A percentile compares a stretch with the other conserved stretches of the same genome.
Conservation (phyloP, 2,888 invertebrate genomes). For the Pedicia rivosa region DNA sequence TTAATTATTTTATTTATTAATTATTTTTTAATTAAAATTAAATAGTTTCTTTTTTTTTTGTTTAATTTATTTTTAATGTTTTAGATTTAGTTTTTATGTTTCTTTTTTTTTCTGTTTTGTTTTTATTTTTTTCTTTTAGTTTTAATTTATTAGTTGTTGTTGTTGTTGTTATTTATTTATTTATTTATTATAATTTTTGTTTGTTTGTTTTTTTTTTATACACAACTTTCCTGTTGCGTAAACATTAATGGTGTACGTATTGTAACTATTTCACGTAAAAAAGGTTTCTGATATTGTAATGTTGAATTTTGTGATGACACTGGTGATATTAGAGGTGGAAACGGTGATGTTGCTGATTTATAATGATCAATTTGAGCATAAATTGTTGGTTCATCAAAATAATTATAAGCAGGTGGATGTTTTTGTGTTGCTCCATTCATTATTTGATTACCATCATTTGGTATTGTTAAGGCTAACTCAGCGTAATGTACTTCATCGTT, state of each 20-base stretch:
- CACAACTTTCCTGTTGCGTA: constrained; percentile 50
- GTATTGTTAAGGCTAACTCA: constrained; percentile 21
- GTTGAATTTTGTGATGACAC: constrained; percentile 25
- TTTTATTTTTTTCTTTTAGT: background rate
- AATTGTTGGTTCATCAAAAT: constrained; percentile 48
- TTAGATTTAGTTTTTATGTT: background rate
- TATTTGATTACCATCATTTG: constrained; percentile 13
- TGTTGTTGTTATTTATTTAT: constrained; percentile 2
- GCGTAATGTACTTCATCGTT: constrained; percentile 30
- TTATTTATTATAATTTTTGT: background rate
- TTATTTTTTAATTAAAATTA: background rate
- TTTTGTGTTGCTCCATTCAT: constrained; percentile 6
- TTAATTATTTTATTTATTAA: background rate
- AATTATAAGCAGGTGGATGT: constrained; percentile 27
- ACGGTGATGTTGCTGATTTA: constrained; percentile 32
- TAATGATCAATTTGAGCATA: constrained; percentile 61
- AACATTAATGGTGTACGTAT: constrained; percentile 51
- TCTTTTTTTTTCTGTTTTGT: background rate
- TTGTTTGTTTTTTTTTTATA: constrained; percentile 27
- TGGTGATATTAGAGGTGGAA: constrained; percentile 33
- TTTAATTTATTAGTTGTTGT: constrained; percentile 1
- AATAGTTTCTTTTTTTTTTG: background rate
- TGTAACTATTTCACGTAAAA: constrained; percentile 45
- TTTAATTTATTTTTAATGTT: background rate
- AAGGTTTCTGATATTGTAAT: constrained; percentile 19